A percentile compares a stretch with the other conserved stretches of the same genome.
phyloP scores from a whole-genome alignment of 2,888 invertebrate genomes.

The Sminthurinus aureus region DNA sequence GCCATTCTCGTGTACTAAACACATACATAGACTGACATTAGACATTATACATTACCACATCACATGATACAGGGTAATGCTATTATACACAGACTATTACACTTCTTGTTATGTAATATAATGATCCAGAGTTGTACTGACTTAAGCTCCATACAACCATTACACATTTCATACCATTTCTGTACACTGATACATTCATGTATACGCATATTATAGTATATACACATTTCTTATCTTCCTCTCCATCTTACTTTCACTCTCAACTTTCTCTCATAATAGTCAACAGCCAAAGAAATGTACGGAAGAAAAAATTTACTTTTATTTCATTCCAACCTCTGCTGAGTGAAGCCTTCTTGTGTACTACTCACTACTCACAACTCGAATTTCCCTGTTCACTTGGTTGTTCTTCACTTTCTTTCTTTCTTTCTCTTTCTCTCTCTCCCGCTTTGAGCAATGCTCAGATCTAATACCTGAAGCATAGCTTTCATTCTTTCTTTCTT shows the following conservation, averaged over 20 bases:
- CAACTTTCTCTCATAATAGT: neutral
- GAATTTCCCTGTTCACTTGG: too few species aligned
- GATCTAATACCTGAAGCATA: neutral
- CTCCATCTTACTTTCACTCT: neutral
- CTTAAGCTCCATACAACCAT: neutral
- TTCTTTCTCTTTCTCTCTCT: too few species aligned
- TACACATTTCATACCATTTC: neutral
- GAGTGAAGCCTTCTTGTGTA: neutral
- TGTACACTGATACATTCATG: too few species aligned
- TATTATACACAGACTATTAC: conserved; percentile 5
- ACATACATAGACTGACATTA: neutral
- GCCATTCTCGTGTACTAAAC: neutral
- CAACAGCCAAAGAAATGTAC: conserved; percentile 2
- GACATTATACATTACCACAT: neutral
- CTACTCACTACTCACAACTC: neutral
- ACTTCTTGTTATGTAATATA: neutral
- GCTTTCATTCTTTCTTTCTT: neutral
- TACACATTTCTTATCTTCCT: conserved; percentile 2
- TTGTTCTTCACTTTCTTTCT: too few species aligned
- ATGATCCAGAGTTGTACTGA: neutral
- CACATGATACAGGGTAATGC: conserved; percentile 8
- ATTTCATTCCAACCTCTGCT: neutral
- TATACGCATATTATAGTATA: neutral
- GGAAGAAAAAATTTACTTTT: neutral
- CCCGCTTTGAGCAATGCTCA: neutral